Evolutionary conservation across 2,888 invertebrate genomes (phyloP), one percentile per base, ranked within the genome.

Genomic region (Hedychridium roseum): DNA sequence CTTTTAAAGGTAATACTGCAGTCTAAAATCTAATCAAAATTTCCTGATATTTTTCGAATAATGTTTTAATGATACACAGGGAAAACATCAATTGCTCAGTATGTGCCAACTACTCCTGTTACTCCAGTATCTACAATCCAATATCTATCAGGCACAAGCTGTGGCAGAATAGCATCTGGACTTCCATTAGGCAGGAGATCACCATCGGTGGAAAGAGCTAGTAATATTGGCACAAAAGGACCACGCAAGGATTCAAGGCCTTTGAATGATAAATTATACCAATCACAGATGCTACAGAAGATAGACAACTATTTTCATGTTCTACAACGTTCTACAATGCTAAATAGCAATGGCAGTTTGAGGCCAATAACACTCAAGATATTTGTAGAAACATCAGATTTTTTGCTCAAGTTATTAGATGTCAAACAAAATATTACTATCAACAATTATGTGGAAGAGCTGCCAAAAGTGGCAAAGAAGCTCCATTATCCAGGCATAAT

Each of bases 401-500:
- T 66, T 7, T 54, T 78, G 2, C 15, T 76, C 1, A 65, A 66
- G 30, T 43, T 61, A 0, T 40, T 78, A 0, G 64, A 66, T 11
- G 41, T 70, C 2, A 72, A 73, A 27, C 65, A 66, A 2, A 43
- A 52, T 2, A 34, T 78, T 1, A 73, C 62, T 1, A 38, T 59
- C 3, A 20, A 41, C 7, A 78, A 77, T 64, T 79, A 77, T 30
- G 57, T 71, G 9, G 79, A 77, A 2, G 71, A 84, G 80, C 50
- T 85, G 32, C 85, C 84, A 1, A 81, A 81, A 54, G 60, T 82
- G 39, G 76, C 80, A 2, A 83, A 82, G 54, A 80, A 82, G 1
- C 71, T 85, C 11, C 79, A 82, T 58, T 85, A 85, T 76, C 84
- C 84, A 1, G 84, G 83, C 4, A 51, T 76, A 0, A 78, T 85